A percentile compares a stretch with the other conserved stretches of the same genome.
Evolutionary conservation across 35 echinoderm and acorn worm genomes (phyloP).

Genomic region (Heliocidaris tuberculata): DNA sequence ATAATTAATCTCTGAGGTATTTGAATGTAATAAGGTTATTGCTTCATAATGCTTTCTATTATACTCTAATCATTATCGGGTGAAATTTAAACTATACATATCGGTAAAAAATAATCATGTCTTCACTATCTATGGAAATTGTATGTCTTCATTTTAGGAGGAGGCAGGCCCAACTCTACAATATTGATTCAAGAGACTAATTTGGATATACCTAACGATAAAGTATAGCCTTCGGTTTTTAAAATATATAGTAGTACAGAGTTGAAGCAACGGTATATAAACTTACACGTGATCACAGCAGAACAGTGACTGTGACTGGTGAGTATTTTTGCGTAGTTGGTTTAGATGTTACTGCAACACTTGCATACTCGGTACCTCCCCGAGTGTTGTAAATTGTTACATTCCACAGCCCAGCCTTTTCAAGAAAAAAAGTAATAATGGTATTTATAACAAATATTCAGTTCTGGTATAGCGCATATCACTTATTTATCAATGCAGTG

Average conservation of each 20-base stretch:
- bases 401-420: conserved; percentile 17
- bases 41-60: too few species aligned
- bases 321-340: not conserved
- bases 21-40: too few species aligned
- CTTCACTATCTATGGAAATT: not conserved
- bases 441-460: too few species aligned
- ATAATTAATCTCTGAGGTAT: too few species aligned
- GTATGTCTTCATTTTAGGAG: not conserved
- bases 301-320: not conserved
- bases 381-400: not conserved
- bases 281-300: not conserved
- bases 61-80: too few species aligned
- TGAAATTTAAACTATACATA: too few species aligned
- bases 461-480: too few species aligned
- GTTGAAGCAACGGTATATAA: not conserved
- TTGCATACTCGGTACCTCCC: not conserved
- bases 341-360: conserved; percentile 22
- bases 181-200: not conserved
- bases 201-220: not conserved
- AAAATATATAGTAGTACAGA: too few species aligned
- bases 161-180: not conserved
- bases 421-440: too few species aligned
- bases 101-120: not conserved
- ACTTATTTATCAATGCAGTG: too few species aligned
- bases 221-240: not conserved